Evolutionary conservation across 2,113 vertebrate genomes (phyloP).

Genomic region (Mormyrus iriodes): DNA sequence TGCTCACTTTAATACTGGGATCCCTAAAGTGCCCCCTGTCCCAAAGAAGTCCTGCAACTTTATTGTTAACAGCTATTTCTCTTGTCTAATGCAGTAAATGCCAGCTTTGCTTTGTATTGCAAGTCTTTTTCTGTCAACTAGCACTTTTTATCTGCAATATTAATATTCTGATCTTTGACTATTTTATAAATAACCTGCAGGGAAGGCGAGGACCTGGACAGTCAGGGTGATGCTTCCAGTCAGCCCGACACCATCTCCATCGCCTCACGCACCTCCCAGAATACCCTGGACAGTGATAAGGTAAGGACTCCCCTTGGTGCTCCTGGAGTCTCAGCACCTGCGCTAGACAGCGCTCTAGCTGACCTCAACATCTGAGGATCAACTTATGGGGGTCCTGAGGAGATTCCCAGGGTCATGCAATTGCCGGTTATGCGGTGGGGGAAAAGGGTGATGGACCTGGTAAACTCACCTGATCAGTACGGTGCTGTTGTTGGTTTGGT

Average conservation of each 20-base stretch:
- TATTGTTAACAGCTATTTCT: not conserved
- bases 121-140: not conserved
- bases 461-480: not conserved
- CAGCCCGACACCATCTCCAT: constrained; percentile 97
- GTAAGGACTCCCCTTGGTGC: constrained; percentile 49
- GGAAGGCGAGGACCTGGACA: constrained; percentile 93
- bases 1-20: not conserved
- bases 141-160: not conserved
- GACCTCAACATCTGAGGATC: not conserved
- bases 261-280: constrained; percentile 94
- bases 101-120: not conserved
- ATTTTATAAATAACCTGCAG: constrained; percentile 48
- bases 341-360: not conserved
- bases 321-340: not conserved
- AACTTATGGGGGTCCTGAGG: not conserved
- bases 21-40: not conserved
- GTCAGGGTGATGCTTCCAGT: constrained; percentile 96
- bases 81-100: not conserved
- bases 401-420: not conserved
- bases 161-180: not conserved
- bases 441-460: not conserved
- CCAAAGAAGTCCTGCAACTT: not conserved
- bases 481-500: too few species aligned
- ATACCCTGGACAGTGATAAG: constrained; percentile 97
- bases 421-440: not conserved